A percentile compares a stretch with the other conserved stretches of the same genome.
Evolutionary conservation across 2,113 vertebrate species (phyloP).

Genomic region (Gobiocypris rarus): DNA sequence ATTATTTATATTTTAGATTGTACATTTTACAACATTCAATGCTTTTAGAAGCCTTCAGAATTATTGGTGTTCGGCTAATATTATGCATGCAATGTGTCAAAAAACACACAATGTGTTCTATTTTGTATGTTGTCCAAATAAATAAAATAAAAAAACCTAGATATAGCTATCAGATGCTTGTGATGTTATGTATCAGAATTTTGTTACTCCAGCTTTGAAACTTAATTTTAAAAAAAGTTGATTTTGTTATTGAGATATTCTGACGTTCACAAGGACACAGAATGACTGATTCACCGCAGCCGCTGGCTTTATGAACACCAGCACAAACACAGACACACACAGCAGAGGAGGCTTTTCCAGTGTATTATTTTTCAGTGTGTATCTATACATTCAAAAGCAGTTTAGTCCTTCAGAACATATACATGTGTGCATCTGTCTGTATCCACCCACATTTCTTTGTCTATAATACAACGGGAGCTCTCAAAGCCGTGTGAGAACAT

Average conservation of each 20-base stretch:
- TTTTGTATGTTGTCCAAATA: too few species aligned
- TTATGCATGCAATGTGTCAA: background rate
- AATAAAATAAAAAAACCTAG: too few species aligned
- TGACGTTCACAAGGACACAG: too few species aligned
- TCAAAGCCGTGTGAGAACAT: background rate
- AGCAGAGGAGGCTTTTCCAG: background rate
- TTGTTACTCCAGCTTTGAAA: background rate
- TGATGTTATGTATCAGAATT: background rate
- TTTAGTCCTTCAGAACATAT: background rate
- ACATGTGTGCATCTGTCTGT: background rate
- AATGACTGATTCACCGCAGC: background rate
- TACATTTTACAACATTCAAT: too few species aligned
- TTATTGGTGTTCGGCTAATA: background rate
- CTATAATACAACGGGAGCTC: background rate
- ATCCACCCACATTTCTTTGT: background rate
- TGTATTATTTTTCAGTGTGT: background rate
- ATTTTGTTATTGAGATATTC: background rate
- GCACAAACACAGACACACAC: background rate
- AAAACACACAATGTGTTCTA: too few species aligned
- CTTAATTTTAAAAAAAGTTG: background rate
- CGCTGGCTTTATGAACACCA: too few species aligned
- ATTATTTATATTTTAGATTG: too few species aligned
- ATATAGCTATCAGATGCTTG: background rate
- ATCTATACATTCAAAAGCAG: background rate
- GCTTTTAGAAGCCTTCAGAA: too few species aligned